Evolutionary conservation across 2,888 invertebrate species (phyloP).

Genomic region (Himalopsyche tibetana): DNA sequence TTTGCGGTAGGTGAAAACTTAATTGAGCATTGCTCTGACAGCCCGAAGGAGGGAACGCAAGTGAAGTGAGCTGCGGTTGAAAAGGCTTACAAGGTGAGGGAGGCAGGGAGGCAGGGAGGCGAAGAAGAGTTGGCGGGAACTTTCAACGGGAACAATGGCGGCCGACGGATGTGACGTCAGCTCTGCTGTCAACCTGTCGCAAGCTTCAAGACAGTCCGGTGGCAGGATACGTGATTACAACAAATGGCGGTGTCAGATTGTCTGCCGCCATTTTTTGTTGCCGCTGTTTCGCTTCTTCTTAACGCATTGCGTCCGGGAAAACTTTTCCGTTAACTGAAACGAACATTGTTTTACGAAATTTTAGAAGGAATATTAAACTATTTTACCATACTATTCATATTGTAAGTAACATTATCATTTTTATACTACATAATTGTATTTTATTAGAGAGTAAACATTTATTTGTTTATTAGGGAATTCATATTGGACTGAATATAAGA

Average conservation of each 20-base stretch:
- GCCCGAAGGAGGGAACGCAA: slow-evolving; percentile 53
- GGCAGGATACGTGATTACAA: slow-evolving; percentile 40
- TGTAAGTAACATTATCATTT: too few species aligned
- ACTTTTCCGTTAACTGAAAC: too few species aligned
- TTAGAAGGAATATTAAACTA: too few species aligned
- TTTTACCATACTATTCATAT: too few species aligned
- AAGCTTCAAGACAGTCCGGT: slow-evolving; percentile 41
- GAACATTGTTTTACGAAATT: too few species aligned
- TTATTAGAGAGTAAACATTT: too few species aligned
- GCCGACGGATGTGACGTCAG: slow-evolving; percentile 69
- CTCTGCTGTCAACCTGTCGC: slow-evolving; percentile 45
- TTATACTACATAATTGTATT: too few species aligned
- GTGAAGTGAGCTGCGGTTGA: slow-evolving; percentile 50
- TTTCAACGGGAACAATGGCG: slow-evolving; percentile 65
- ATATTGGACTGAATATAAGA: too few species aligned
- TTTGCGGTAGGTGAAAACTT: slow-evolving; percentile 48
- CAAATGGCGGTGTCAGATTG: slow-evolving; percentile 34
- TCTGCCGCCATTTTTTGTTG: slow-evolving; percentile 21
- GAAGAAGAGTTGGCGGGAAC: slow-evolving; percentile 54
- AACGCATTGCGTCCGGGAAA: slow-evolving; percentile 7
- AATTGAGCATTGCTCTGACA: slow-evolving; percentile 44
- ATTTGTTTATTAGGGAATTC: too few species aligned
- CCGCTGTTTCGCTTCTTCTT: slow-evolving; percentile 25
- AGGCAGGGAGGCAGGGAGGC: slow-evolving; percentile 41
- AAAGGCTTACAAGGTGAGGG: slow-evolving; percentile 35